A percentile compares a stretch with the other conserved stretches of the same genome.
Conservation (phyloP, 2,888 invertebrate genomes). For the Agriotes lineatus region DNA sequence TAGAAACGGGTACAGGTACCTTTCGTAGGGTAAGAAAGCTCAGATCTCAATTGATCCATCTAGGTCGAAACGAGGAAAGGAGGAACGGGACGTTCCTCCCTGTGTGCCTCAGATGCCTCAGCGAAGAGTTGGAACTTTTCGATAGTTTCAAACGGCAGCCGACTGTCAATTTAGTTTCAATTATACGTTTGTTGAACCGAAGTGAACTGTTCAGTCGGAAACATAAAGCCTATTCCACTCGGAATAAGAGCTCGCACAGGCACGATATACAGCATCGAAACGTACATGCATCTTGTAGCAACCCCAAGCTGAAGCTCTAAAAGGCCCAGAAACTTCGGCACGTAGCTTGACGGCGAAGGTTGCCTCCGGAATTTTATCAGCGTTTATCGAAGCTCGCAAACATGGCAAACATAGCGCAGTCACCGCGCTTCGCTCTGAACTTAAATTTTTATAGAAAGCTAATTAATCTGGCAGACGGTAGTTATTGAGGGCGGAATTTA, state of each 20-base stretch:
- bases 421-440: too few relatives aligned
- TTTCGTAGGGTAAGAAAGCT: background rate
- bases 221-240: slow-evolving; percentile 10
- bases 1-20: too few relatives aligned
- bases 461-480: too few relatives aligned
- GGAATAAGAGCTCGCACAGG: background rate
- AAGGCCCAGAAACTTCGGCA: background rate
- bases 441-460: too few relatives aligned
- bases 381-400: too few relatives aligned
- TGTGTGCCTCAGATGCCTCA: background rate
- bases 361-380: too few relatives aligned
- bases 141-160: slow-evolving; percentile 15
- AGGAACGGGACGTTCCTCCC: background rate
- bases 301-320: background rate
- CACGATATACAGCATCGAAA: background rate
- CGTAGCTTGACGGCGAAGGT: too few relatives aligned
- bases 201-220: slow-evolving; percentile 4
- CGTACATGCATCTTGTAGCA: slow-evolving; percentile 13
- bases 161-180: slow-evolving; percentile 20
- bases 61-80: background rate
- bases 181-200: slow-evolving; percentile 21
- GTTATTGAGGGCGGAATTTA: too few relatives aligned
- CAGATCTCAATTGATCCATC: slow-evolving; percentile 14
- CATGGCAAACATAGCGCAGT: too few relatives aligned
- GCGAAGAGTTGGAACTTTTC: slow-evolving; percentile 10